phyloP scores from a whole-genome alignment of 2,888 invertebrate species.

The Spilosoma lubricipeda region DNA sequence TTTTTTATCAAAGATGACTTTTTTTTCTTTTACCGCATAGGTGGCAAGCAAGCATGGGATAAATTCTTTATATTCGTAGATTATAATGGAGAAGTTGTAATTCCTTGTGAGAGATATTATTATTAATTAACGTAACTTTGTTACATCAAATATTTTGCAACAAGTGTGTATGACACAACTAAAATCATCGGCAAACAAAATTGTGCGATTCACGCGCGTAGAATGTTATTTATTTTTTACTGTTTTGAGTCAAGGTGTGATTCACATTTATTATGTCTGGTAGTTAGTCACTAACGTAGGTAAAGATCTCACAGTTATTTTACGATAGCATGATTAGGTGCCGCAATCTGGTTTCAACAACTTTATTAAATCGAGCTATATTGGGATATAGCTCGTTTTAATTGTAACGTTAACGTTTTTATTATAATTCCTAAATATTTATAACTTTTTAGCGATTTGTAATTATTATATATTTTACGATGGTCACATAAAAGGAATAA shows the following conservation, averaged over 20 bases:
- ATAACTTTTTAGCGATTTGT: background rate
- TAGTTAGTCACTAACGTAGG: conserved; percentile 69
- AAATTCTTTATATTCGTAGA: background rate
- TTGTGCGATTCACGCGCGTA: conserved; percentile 66
- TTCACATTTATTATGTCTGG: conserved; percentile 73
- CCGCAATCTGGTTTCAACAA: background rate
- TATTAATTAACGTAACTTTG: background rate
- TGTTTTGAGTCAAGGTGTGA: conserved; percentile 79
- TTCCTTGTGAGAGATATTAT: background rate
- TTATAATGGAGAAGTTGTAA: background rate
- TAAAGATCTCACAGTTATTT: conserved; percentile 60
- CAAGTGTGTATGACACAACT: conserved; percentile 33
- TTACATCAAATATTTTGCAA: background rate
- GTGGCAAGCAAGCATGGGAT: background rate
- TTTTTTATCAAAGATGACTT: too few relatives aligned
- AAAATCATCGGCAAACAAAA: conserved; percentile 36
- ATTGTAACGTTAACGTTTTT: too few relatives aligned
- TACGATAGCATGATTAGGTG: conserved; percentile 23
- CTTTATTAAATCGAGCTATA: background rate
- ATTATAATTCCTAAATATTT: background rate
- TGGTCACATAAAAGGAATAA: background rate
- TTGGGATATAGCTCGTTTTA: too few relatives aligned
- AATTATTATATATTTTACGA: too few relatives aligned
- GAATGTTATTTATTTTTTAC: conserved; percentile 69
- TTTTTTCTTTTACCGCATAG: too few relatives aligned